Base-by-base conservation (phyloP, 2,113 vertebrate species). In the Takifugu flavidus region DNA sequence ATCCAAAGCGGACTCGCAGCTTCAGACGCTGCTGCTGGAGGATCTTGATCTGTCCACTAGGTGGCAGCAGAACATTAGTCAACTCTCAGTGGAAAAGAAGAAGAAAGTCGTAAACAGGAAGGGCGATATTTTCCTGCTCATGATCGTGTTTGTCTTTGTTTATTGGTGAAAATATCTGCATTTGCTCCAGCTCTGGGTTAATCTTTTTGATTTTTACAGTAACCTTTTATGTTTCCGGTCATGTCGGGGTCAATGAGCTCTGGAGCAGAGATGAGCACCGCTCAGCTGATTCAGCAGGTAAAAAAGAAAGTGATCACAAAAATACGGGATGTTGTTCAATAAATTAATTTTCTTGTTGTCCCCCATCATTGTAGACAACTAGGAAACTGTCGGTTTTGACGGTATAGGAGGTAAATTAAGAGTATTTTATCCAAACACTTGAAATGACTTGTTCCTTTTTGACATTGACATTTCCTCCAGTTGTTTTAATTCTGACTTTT, bases 251-350 rank as follows among this genome's bases (percentile, higher is more conserved):
- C 71, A 51, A 29, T 28, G 61, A 68, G 3, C 27, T 49, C 66
- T 0, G 70, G 56, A 15, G 70, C 56, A 52, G 64, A 59, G 1
- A 83, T 87, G 85, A 78, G 31, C 14, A 82, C 7, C 75, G 59
- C 68, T 5, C 70, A 83, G 68, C 13, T 87, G 25, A 3, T 77
- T 2, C 85, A 83, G 56, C 85, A 87, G 80, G 85, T 85, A 8
- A 62, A 46, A 49, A 2, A 58, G 12, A n/a, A 59, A 1, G 54
- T 4, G 25, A 7, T 6, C 8, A n/a, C 47, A 8, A 39, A 39
- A 5, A 39, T 11, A 11, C 8, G 34, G 34, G 7, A 10, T 39
- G 11, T 10, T 39, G 34, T 4, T 39, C 34, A 39, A 10, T 10
- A 11, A 39, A 34, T 3, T 34, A 34, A 11, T 39, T 10, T 39